Evolutionary conservation across 53 echinoderm and acorn worm species (phyloP), one percentile per base, ranked within the genome.

Genomic region (Stichopus horrens): DNA sequence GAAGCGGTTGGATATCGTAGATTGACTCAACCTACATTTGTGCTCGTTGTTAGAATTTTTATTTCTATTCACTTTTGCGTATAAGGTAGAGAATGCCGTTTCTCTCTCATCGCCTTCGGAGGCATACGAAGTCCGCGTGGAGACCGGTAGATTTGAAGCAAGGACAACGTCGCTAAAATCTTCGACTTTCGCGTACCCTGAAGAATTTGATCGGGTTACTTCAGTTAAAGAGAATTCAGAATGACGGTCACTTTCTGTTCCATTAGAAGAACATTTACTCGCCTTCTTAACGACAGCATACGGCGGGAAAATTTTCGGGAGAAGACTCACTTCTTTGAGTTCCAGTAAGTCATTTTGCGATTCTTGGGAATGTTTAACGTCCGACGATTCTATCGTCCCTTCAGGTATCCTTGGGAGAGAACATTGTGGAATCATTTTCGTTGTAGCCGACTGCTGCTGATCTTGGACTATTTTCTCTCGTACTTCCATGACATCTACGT

Each of bases 11-110:
- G 14, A 19, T 13, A 79, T 54, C 4, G 8, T 79, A 8, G 11
- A 51, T 11, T 54, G 53, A 55, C 79, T 79, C 5, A 79, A 79
- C 54, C 79, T 18, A 7, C 54, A 53, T 55, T 18, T 55, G 79
- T 79, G 54, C 53, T 79, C 79, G 5, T 79, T 79, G 18, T 79
- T 79, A 0, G 79, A 79, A 18, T 79, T 79, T 79, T 18, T 79
- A 18, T 79, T 79, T 54, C 53, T 79, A 55, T 79, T 79, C 6
- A 79, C 79, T 79, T 79, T 79, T 5, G 79, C 79, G 54, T 79
- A 79, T 7, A 79, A 55, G 53, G 52, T 79, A 53, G 18, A 18
- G 4, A 79, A 79, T 54, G 52, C 53, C 8, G 16, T 78, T 52
- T 78, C 79, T 63, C 63, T 10, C 16, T 13, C 10, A 4, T 10